Evolutionary conservation across 2,113 vertebrate genomes (phyloP).

Genomic region (Leptodactylus fuscus): DNA sequence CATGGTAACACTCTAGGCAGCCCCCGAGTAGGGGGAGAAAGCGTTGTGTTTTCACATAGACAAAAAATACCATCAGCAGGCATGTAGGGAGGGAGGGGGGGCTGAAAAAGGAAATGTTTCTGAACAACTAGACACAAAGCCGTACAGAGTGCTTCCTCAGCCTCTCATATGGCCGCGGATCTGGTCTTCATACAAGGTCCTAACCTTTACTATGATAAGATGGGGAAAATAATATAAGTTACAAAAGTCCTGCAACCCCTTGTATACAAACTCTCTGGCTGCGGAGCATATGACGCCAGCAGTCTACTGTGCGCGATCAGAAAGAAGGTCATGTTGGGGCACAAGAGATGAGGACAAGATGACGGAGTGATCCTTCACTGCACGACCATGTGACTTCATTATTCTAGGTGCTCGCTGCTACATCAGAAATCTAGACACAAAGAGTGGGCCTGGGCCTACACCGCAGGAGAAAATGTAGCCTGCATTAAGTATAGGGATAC

Average conservation of each 20-base stretch:
- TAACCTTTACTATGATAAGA: too few relatives aligned
- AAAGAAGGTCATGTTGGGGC: background rate
- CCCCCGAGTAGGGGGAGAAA: constrained; percentile 69
- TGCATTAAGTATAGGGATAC: background rate
- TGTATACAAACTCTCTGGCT: too few relatives aligned
- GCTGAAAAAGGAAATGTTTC: background rate
- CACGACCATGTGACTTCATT: too few relatives aligned
- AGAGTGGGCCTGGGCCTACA: background rate
- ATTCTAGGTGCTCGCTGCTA: too few relatives aligned
- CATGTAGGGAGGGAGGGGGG: constrained; percentile 15
- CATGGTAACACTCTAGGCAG: constrained; percentile 80
- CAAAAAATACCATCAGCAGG: constrained; percentile 47
- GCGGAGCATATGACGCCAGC: too few relatives aligned
- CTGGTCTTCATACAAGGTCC: too few relatives aligned
- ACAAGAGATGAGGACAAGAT: background rate
- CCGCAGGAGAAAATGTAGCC: background rate
- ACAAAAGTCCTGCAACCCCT: too few relatives aligned
- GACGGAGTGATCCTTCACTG: background rate
- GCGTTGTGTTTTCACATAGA: constrained; percentile 42
- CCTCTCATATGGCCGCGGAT: background rate
- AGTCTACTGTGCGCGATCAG: too few relatives aligned
- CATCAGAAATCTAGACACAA: constrained; percentile 3
- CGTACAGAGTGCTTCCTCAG: background rate
- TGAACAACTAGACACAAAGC: constrained; percentile 40
- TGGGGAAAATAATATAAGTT: too few relatives aligned